Evolutionary conservation across 2,113 vertebrate species (phyloP), one percentile per base, ranked within the genome.

Genomic region (Myodes glareolus): DNA sequence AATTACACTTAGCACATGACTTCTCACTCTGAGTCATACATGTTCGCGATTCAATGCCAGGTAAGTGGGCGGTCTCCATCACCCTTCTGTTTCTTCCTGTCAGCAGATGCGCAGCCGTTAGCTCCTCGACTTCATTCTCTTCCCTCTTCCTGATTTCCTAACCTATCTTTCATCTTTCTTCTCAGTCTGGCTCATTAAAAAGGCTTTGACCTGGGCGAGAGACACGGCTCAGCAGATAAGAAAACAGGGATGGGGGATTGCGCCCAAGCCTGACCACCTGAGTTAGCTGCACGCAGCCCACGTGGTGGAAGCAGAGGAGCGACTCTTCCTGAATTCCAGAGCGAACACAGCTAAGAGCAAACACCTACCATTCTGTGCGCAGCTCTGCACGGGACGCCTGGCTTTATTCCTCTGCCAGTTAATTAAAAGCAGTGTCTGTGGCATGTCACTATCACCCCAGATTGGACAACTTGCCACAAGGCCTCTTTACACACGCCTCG

Each of bases 21-120:
- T 70, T 45, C 17, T 45, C n/a, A 1, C 1, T 7, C 0, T 14
- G 55, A 8, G 7, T 11, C 19, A 3, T 10, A 0, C 0, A 3
- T 0, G 1, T 6, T 39, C 55, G 3, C 8, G 47, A 33, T 25
- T 61, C 0, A 0, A 21, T 2, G 19, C 42, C 3, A 4, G 4
- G 2, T 19, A 55, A 33, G 36, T 7, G 0, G 14, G 33, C 9
- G 55, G 33, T 16, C 3, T 8, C 55, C 17, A 21, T 19, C 1
- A 0, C 8, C 3, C 14, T 72, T 12, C 29, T 29, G 31, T 6
- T 19, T 36, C 86, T 76, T 75, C 36, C 90, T 88, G 50, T 70
- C 23, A 16, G 1, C 47, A 1, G 21, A 8, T 31, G 10, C 8
- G 25, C 3, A 10, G 19, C 42, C 68, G 77, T 70, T 3, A 36